Percentiles rank a stretch among this genome's conserved stretches.
Conservation (phyloP, 1,140 invertebrate genomes). For the Rhagoletis zephyria region DNA sequence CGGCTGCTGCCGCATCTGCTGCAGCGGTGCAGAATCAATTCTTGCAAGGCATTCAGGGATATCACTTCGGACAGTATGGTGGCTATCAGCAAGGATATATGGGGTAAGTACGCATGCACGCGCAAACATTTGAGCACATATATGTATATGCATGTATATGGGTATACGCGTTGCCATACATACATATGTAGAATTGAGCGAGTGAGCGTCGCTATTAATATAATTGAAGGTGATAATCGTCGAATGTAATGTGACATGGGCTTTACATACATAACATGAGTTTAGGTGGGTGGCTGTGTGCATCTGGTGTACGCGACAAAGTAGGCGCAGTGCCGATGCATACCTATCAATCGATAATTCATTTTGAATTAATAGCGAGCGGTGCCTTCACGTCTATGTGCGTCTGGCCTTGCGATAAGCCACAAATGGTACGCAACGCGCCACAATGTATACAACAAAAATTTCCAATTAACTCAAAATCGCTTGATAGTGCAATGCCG, state of each 20-base stretch:
- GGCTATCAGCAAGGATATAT: slow-evolving; percentile 87
- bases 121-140: neutral
- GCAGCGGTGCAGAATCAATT: slow-evolving; percentile 78
- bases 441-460: slow-evolving; percentile 43
- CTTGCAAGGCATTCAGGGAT: slow-evolving; percentile 86
- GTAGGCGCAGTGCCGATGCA: too few species aligned
- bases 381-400: neutral
- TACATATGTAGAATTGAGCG: neutral
- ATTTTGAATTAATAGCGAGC: neutral
- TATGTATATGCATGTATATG: neutral
- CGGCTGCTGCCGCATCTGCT: slow-evolving; percentile 76
- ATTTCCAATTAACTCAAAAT: slow-evolving; percentile 41
- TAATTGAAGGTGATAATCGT: slow-evolving; percentile 46
- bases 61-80: slow-evolving; percentile 83
- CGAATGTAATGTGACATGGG: neutral
- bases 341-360: neutral
- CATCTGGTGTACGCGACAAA: neutral
- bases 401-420: neutral
- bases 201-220: slow-evolving; percentile 24
- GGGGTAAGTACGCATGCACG: slow-evolving; percentile 77
- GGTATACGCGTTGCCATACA: neutral
- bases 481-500: neutral
- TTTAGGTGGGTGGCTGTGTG: neutral
- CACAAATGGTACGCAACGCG: neutral
- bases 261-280: too few species aligned